phyloP scores from a whole-genome alignment of 2,113 vertebrate species.

The Ellobius talpinus region DNA sequence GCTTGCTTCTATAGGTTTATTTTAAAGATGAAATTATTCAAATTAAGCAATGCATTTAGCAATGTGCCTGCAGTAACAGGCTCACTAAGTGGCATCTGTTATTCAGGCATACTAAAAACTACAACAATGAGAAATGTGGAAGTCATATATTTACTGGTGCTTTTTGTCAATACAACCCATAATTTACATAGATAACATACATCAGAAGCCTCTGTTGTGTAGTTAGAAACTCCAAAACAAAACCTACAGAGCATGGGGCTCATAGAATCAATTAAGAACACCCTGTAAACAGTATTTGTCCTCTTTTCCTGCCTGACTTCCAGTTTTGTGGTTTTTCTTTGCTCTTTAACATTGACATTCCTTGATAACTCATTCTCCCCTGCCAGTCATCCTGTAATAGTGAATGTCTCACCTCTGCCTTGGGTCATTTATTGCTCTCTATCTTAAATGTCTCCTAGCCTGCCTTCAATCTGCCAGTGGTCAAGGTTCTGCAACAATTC shows the following conservation, averaged over 20 bases:
- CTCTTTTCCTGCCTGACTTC: not conserved
- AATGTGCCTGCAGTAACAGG: not conserved
- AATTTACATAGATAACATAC: not conserved
- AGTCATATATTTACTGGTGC: not conserved
- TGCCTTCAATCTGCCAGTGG: not conserved
- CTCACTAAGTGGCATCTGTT: not conserved
- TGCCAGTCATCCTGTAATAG: not conserved
- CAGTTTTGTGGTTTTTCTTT: not conserved
- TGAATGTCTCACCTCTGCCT: not conserved
- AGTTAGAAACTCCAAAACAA: slow-evolving; percentile 18
- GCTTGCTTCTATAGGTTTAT: not conserved
- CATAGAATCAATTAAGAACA: not conserved
- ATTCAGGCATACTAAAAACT: slow-evolving; percentile 21
- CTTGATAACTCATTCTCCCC: not conserved
- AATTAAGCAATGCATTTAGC: not conserved
- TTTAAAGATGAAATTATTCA: not conserved
- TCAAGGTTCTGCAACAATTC: not conserved
- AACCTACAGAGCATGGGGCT: not conserved
- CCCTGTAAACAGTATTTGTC: not conserved
- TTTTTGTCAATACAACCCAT: slow-evolving; percentile 3
- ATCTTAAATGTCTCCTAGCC: not conserved
- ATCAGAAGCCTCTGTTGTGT: not conserved
- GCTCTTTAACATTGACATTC: not conserved
- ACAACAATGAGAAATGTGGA: not conserved
- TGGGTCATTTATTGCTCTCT: not conserved